Percentiles rank a stretch among this genome's conserved stretches.
Conservation (phyloP, 2,113 vertebrate genomes). For the Charina bottae region DNA sequence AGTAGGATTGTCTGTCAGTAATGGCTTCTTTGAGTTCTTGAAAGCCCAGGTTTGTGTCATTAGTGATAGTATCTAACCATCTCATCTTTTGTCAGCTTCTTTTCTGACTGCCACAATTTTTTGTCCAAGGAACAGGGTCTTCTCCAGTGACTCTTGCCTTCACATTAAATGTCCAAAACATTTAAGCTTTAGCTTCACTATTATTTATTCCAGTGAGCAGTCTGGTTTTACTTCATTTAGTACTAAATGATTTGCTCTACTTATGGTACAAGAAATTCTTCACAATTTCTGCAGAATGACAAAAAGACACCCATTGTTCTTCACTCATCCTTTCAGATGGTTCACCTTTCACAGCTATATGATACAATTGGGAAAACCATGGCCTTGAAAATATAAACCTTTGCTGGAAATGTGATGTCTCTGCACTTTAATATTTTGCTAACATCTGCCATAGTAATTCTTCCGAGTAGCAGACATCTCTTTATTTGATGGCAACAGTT, state of each 20-base stretch:
- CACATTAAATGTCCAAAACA: not conserved
- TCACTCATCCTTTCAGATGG: not conserved
- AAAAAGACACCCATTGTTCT: not conserved
- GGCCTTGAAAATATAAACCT: not conserved
- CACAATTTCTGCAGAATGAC: not conserved
- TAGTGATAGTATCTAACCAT: not conserved
- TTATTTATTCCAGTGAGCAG: not conserved
- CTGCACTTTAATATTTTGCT: not conserved
- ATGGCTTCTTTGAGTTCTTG: not conserved
- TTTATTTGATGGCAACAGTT: not conserved
- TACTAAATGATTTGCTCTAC: not conserved
- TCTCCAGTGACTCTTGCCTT: not conserved
- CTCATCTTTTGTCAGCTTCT: not conserved
- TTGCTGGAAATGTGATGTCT: not conserved
- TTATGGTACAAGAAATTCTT: not conserved
- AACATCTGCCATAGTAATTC: not conserved
- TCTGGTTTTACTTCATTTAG: not conserved
- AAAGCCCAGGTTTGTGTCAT: not conserved
- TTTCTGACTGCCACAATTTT: not conserved
- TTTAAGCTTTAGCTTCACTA: not conserved
- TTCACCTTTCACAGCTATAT: not conserved
- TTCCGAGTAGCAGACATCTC: not conserved
- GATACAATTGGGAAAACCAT: not conserved
- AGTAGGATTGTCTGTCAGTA: not conserved
- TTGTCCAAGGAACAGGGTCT: not conserved